These are phyloP conservation scores for Mythimna pallens DNA, from an alignment of 2,888 invertebrate species.

Conservation along the genomic window DNA sequence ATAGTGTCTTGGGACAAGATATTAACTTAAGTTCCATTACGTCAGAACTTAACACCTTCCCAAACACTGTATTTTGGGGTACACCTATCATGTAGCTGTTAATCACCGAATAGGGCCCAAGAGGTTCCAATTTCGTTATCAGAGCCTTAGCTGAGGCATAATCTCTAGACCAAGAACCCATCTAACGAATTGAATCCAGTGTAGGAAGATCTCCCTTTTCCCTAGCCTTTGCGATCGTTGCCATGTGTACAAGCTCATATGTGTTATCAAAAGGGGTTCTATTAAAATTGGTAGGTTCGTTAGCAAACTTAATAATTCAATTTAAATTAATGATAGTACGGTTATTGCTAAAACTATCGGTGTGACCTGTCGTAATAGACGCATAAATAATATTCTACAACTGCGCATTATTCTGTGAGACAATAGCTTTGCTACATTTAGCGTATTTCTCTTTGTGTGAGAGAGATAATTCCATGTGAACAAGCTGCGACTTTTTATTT, in stretches of 20 bases:
- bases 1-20: slow-evolving; percentile 36
- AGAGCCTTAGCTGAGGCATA: slow-evolving; percentile 62
- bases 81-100: slow-evolving; percentile 71
- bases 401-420: slow-evolving; percentile 51
- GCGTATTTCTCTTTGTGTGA: slow-evolving; percentile 34
- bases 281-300: slow-evolving; percentile 58
- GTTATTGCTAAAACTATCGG: slow-evolving; percentile 61
- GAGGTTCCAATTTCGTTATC: slow-evolving; percentile 70
- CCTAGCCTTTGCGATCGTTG: not conserved
- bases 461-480: slow-evolving; percentile 53
- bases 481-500: slow-evolving; percentile 50
- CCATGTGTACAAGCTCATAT: slow-evolving; percentile 25
- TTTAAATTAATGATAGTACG: slow-evolving; percentile 70
- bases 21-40: slow-evolving; percentile 72
- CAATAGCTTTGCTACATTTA: slow-evolving; percentile 55
- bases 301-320: slow-evolving; percentile 71
- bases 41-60: slow-evolving; percentile 73
- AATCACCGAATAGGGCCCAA: slow-evolving; percentile 77
- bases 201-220: slow-evolving; percentile 53
- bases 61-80: slow-evolving; percentile 64
- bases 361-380: slow-evolving; percentile 50
- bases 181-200: slow-evolving; percentile 66
- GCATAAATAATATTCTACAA: slow-evolving; percentile 57
- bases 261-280: slow-evolving; percentile 52
- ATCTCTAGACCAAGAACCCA: slow-evolving; percentile 69